These are phyloP conservation scores for Achroia grisella DNA, from an alignment of 1,140 invertebrate genomes.

Conservation along the genomic window DNA sequence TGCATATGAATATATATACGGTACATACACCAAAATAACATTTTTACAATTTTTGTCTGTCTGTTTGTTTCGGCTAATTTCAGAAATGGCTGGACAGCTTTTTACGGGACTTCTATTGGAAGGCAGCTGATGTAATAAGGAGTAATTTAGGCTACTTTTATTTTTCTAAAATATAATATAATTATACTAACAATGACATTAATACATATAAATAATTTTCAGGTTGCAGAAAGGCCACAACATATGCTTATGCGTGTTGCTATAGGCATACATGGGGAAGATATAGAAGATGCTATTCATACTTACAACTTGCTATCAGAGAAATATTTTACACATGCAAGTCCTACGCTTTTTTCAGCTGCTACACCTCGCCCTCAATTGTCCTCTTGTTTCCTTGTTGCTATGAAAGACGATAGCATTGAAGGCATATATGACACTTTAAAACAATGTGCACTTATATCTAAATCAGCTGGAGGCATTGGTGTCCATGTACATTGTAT, in stretches of 20 bases:
- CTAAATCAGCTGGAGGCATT: conserved; percentile 98
- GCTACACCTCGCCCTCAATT: conserved; percentile 94
- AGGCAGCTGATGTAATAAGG: no score
- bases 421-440: conserved; percentile 98
- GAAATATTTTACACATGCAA: conserved; percentile 98
- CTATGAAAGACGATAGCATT: conserved; percentile 97
- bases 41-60: no score
- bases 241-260: conserved; percentile 99
- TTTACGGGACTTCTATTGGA: no score
- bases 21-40: no score
- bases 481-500: conserved; percentile 98
- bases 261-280: conserved; percentile 96
- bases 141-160: no score
- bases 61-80: no score
- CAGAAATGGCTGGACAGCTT: no score
- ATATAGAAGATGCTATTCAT: conserved; percentile 95
- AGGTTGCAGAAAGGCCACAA: conserved; percentile 95
- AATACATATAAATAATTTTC: conserved; percentile 3
- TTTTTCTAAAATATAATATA: no score
- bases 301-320: conserved; percentile 98
- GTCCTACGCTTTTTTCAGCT: conserved; percentile 97
- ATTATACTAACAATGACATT: no score
- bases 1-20: no score
- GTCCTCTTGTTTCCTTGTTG: conserved; percentile 96
- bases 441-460: conserved; percentile 96